A percentile compares a stretch with the other conserved stretches of the same genome.
Conservation (phyloP, 2,797 vertebrate species). For the Enteromius radiatus region DNA sequence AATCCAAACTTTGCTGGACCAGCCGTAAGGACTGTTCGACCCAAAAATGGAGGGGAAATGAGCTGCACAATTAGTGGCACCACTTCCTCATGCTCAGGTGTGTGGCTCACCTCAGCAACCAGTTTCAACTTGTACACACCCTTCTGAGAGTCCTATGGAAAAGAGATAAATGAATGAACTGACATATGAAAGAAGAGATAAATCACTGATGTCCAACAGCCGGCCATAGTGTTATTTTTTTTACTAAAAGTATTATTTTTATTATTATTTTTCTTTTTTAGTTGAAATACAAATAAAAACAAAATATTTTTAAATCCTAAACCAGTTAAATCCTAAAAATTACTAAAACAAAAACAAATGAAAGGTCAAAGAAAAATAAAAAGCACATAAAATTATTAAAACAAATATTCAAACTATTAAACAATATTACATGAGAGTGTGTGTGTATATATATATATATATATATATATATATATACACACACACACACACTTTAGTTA, state of each 20-base stretch:
- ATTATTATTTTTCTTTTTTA: not conserved
- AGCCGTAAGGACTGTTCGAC: constrained; percentile 78
- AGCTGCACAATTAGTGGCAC: constrained; percentile 80
- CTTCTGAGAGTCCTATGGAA: constrained; percentile 68
- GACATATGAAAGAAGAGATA: no score
- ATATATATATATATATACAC: no score
- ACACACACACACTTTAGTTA: no score
- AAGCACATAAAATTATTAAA: not conserved
- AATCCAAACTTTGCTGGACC: constrained; percentile 85
- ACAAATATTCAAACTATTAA: not conserved
- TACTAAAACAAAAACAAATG: not conserved
- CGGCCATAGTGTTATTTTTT: not conserved
- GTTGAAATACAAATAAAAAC: not conserved
- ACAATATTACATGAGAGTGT: not conserved
- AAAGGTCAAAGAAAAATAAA: no score
- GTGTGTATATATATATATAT: no score
- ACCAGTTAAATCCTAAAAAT: no score
- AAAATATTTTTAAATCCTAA: not conserved
- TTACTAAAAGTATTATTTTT: not conserved
- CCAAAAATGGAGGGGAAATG: constrained; percentile 83
- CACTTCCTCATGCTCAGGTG: constrained; percentile 73
- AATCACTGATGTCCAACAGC: not conserved
- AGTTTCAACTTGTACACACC: constrained; percentile 78
- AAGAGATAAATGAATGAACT: not conserved
- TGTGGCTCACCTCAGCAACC: constrained; percentile 79